Conservation (phyloP, 1,140 invertebrate species). For the Nephila pilipes region DNA sequence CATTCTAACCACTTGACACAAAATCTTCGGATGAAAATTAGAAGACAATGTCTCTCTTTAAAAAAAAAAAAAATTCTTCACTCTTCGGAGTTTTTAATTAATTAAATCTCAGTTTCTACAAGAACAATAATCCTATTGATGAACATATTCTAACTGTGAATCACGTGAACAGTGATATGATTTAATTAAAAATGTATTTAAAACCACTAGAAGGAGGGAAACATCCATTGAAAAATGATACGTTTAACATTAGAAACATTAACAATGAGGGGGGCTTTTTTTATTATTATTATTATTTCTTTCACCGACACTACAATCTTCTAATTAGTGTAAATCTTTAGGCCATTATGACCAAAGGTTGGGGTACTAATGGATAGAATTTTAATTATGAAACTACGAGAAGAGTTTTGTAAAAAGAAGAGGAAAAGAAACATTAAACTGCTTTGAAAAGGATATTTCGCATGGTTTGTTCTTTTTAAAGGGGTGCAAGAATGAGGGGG, state of each 20-base stretch:
- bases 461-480: not conserved
- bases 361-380: not conserved
- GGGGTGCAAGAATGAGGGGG: not conserved
- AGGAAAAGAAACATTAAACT: not conserved
- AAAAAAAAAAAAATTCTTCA: not conserved
- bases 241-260: not conserved
- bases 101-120: not conserved
- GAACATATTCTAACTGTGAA: not conserved
- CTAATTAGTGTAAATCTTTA: not conserved
- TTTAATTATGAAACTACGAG: conserved; percentile 14
- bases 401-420: not conserved
- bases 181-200: conserved; percentile 28
- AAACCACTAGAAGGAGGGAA: not conserved
- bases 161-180: not conserved
- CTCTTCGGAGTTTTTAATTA: not conserved
- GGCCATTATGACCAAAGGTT: not conserved
- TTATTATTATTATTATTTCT: no score
- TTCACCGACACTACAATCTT: not conserved
- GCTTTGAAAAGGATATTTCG: conserved; percentile 1
- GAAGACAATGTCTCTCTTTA: not conserved
- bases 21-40: not conserved
- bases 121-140: not conserved
- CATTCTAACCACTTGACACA: not conserved
- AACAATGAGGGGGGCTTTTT: not conserved
- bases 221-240: not conserved